phyloP scores from a whole-genome alignment of 2,797 vertebrate species.

The Scolopax bukidnonensis region DNA sequence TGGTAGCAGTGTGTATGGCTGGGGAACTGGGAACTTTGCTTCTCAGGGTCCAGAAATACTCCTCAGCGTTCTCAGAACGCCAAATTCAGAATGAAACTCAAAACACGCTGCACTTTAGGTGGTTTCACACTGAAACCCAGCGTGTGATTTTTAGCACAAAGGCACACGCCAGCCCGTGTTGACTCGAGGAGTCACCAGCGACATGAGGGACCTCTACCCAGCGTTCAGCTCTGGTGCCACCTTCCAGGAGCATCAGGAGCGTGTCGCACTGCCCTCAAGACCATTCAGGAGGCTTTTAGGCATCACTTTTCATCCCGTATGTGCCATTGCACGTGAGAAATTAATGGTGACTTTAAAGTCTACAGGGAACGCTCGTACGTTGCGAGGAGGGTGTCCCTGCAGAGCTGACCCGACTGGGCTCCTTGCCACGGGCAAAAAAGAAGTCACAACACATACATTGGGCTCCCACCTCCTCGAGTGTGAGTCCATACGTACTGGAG shows the following conservation, averaged over 20 bases:
- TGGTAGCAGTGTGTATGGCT: accelerated
- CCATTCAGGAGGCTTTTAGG: background rate
- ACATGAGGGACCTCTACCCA: background rate
- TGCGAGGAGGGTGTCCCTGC: background rate
- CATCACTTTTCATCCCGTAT: accelerated
- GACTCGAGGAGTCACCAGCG: accelerated
- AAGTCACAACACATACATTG: accelerated
- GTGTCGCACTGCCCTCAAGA: accelerated
- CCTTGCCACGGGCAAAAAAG: background rate
- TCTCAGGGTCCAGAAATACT: background rate
- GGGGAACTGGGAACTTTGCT: background rate
- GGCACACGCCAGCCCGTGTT: accelerated
- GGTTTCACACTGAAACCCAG: background rate
- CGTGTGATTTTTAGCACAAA: background rate
- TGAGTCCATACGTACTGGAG: background rate
- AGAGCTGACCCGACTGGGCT: background rate
- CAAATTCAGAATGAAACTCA: background rate
- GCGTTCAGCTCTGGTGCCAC: background rate
- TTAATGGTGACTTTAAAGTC: background rate
- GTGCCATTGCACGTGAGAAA: background rate
- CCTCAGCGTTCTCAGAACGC: background rate
- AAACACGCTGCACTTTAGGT: background rate
- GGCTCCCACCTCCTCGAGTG: background rate
- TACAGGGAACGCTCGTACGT: accelerated
- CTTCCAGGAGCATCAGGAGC: background rate